Evolutionary conservation across 2,113 vertebrate species (phyloP).

Genomic region (Asarcornis scutulata): DNA sequence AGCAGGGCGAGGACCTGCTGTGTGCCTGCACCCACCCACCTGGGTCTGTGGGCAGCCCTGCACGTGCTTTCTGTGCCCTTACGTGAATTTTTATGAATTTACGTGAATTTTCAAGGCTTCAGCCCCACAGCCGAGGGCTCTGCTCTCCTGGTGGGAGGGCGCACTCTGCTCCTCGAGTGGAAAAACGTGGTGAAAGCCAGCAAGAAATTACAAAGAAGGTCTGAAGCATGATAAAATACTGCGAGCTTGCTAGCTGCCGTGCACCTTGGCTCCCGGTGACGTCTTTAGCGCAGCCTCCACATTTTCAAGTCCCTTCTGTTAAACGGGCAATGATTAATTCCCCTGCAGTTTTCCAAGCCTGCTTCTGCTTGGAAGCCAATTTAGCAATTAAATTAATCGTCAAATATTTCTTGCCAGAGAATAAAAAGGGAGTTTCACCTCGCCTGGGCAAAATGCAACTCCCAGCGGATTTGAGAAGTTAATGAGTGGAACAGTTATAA

Average conservation of each 20-base stretch:
- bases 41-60: rapidly evolving
- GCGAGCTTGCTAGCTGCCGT: neutral
- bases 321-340: constrained; percentile 46
- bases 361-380: constrained; percentile 62
- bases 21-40: rapidly evolving
- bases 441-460: neutral
- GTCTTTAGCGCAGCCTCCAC: neutral
- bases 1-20: neutral
- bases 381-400: constrained; percentile 70
- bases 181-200: neutral
- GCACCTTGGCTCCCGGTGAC: neutral
- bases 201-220: neutral
- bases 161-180: neutral
- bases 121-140: neutral
- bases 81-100: neutral
- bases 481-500: neutral
- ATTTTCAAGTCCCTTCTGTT: constrained; percentile 17
- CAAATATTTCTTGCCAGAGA: constrained; percentile 48
- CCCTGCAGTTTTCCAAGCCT: constrained; percentile 44
- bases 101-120: neutral
- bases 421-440: constrained; percentile 28
- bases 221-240: neutral
- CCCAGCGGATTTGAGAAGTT: constrained; percentile 18
- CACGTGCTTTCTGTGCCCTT: neutral
- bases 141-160: neutral